Conservation (phyloP, 2,113 vertebrate species). For the Amblyornis subalaris region DNA sequence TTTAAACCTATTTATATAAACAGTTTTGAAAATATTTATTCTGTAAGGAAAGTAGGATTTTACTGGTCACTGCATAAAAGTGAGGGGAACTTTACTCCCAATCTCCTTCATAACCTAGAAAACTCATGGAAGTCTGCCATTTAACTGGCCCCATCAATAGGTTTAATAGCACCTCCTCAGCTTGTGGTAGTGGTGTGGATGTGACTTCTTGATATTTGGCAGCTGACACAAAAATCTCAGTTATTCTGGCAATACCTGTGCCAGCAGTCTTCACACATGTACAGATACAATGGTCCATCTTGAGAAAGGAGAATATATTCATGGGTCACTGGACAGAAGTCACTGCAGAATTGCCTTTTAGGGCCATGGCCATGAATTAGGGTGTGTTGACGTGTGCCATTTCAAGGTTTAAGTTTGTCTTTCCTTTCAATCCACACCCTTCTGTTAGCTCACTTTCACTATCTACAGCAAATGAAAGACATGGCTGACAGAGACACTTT, state of each 20-base stretch:
- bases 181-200: background rate
- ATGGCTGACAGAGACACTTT: background rate
- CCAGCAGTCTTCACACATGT: background rate
- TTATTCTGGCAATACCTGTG: background rate
- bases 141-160: background rate
- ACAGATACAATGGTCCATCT: background rate
- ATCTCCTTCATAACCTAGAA: background rate
- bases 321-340: background rate
- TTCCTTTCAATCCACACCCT: background rate
- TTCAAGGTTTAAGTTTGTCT: rapidly evolving
- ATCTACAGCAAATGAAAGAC: background rate
- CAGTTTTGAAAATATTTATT: background rate
- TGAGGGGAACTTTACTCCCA: background rate
- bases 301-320: background rate
- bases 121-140: background rate
- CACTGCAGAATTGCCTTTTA: background rate
- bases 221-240: background rate
- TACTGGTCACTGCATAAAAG: background rate
- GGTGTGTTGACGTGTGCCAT: background rate
- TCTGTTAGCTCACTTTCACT: background rate
- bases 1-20: background rate
- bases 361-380: background rate
- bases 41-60: background rate
- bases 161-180: background rate
- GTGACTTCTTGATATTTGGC: background rate